These are phyloP conservation scores for Agonopterix heracliana DNA, from an alignment of 2,888 invertebrate genomes.

Conservation along the genomic window DNA sequence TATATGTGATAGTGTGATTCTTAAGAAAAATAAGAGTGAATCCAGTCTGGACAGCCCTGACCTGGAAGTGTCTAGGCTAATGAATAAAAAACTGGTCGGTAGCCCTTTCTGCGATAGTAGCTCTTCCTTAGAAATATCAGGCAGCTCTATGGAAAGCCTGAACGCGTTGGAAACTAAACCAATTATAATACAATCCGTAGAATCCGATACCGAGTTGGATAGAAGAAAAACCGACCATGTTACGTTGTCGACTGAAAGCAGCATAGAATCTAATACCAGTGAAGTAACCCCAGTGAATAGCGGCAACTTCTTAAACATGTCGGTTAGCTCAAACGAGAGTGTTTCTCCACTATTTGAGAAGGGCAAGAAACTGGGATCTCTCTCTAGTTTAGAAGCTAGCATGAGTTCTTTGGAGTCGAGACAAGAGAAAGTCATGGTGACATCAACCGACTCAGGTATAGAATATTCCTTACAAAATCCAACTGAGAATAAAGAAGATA, in stretches of 20 bases:
- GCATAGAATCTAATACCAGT: constrained; percentile 58
- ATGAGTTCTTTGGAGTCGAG: constrained; percentile 68
- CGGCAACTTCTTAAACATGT: constrained; percentile 50
- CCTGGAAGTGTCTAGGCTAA: constrained; percentile 66
- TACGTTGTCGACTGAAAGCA: constrained; percentile 54
- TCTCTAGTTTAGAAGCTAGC: constrained; percentile 69
- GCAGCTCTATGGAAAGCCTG: constrained; percentile 68
- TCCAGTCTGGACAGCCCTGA: constrained; percentile 73
- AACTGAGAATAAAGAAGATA: constrained; percentile 53
- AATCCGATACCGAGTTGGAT: constrained; percentile 42
- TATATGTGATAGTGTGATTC: constrained; percentile 51
- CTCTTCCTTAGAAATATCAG: constrained; percentile 67
- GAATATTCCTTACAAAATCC: constrained; percentile 64
- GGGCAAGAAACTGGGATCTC: constrained; percentile 56
- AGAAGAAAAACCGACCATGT: constrained; percentile 45
- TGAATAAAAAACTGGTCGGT: constrained; percentile 51
- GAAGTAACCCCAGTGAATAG: constrained; percentile 57
- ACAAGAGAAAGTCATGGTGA: constrained; percentile 59
- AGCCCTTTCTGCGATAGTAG: constrained; percentile 66
- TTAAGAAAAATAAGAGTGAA: constrained; percentile 72
- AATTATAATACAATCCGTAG: constrained; percentile 32
- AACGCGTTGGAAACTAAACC: constrained; percentile 45
- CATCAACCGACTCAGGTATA: constrained; percentile 69
- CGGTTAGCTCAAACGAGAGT: constrained; percentile 67
- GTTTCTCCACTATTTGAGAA: constrained; percentile 66